phyloP scores from a whole-genome alignment of 30 jellyfish, hydroid and myxozoan genomes.

The Rhopilema esculentum region DNA sequence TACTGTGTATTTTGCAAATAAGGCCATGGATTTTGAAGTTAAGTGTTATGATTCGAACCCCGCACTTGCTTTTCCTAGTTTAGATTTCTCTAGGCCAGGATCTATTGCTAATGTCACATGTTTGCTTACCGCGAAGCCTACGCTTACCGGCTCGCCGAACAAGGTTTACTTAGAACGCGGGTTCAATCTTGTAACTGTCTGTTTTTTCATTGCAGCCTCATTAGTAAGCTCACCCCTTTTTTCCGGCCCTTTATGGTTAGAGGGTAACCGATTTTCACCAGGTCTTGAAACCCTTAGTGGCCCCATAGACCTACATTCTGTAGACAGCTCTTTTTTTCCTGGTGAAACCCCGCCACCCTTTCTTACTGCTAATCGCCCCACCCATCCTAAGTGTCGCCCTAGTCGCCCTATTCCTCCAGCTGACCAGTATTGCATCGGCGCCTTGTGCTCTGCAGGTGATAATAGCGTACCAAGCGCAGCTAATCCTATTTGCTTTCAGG shows the following conservation, averaged over 20 bases:
- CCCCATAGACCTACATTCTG: too few relatives aligned
- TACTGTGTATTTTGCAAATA: constrained; percentile 24
- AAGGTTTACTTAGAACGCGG: too few relatives aligned
- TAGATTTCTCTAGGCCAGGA: background rate
- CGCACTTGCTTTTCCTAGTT: background rate
- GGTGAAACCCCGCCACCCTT: constrained; percentile 9
- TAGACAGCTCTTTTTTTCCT: background rate
- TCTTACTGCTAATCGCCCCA: background rate
- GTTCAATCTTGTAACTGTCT: background rate
- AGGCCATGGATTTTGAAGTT: background rate
- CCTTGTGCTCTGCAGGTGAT: background rate
- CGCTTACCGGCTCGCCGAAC: background rate
- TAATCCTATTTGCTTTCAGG: background rate
- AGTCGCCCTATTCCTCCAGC: constrained; percentile 29
- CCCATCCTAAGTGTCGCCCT: constrained; percentile 4
- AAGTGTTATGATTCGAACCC: constrained; percentile 10
- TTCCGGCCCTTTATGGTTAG: constrained; percentile 25
- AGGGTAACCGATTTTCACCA: constrained; percentile 32
- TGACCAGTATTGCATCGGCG: background rate
- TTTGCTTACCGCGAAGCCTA: too few relatives aligned
- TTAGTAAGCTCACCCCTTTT: constrained; percentile 3
- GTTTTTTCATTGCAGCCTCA: constrained; percentile 2
- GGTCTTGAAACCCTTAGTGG: constrained; percentile 45
- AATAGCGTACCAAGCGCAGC: background rate
- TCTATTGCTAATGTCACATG: too few relatives aligned